phyloP scores from a whole-genome alignment of 1,140 invertebrate species.

The Drosophila obscura region DNA sequence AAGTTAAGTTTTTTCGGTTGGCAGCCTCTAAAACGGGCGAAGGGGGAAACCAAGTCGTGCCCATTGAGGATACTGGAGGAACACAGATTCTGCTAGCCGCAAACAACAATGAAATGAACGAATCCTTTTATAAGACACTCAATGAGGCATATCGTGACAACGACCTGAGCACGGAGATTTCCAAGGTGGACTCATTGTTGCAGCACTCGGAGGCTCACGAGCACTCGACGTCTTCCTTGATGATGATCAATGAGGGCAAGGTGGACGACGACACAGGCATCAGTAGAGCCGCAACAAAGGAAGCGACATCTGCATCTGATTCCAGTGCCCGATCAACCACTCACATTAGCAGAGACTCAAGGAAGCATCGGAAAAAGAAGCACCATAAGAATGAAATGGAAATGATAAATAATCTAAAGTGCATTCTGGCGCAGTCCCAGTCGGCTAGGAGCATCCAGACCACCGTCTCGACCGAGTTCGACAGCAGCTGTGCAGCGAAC shows the following conservation, averaged over 20 bases:
- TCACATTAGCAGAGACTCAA: slow-evolving; percentile 45
- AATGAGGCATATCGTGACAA: slow-evolving; percentile 94
- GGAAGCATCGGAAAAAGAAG: slow-evolving; percentile 78
- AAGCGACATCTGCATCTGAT: slow-evolving; percentile 5
- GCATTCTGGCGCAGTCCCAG: slow-evolving; percentile 57
- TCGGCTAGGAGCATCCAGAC: slow-evolving; percentile 17
- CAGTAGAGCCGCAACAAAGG: slow-evolving; percentile 12
- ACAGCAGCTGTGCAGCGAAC: neutral
- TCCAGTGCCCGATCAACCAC: slow-evolving; percentile 1
- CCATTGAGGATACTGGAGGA: slow-evolving; percentile 77
- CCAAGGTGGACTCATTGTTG: slow-evolving; percentile 62
- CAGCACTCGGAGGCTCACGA: slow-evolving; percentile 53
- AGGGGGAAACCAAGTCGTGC: slow-evolving; percentile 50
- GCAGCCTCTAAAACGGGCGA: slow-evolving; percentile 65
- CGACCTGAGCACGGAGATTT: slow-evolving; percentile 70
- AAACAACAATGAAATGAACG: slow-evolving; percentile 90
- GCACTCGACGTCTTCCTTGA: slow-evolving; percentile 70
- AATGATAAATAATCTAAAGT: slow-evolving; percentile 78
- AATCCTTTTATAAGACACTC: slow-evolving; percentile 94
- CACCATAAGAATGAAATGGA: slow-evolving; percentile 82
- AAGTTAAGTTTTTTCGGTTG: slow-evolving; percentile 74
- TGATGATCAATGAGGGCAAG: slow-evolving; percentile 91
- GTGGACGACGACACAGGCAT: slow-evolving; percentile 80
- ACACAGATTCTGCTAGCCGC: slow-evolving; percentile 14
- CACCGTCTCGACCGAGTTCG: neutral